Evolutionary conservation across 2,113 vertebrate species (phyloP).

Genomic region (Gallinago undulata): DNA sequence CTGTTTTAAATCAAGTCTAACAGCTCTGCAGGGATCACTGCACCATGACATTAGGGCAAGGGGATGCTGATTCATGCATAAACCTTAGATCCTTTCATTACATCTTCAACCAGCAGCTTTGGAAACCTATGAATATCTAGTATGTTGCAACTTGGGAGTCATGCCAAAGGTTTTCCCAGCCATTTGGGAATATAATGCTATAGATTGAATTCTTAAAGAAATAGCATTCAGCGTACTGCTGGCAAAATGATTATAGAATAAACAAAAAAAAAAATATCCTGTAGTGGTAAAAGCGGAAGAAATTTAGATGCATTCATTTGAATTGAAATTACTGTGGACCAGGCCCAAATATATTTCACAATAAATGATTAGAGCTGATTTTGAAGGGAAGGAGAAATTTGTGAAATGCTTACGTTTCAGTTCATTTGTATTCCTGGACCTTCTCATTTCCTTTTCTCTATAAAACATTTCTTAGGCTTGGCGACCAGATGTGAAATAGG

Average conservation of each 20-base stretch:
- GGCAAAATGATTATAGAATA: neutral
- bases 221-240: neutral
- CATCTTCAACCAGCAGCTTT: constrained; percentile 20
- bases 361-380: neutral
- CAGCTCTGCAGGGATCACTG: constrained; percentile 63
- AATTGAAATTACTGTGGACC: neutral
- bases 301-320: neutral
- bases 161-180: neutral
- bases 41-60: constrained; percentile 63
- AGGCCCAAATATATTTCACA: neutral
- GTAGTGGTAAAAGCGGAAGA: neutral
- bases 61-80: constrained; percentile 73
- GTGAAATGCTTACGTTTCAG: neutral
- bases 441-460: neutral
- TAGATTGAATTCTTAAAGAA: neutral
- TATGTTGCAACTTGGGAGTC: neutral
- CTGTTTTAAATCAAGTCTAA: constrained; percentile 55
- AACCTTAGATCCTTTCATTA: constrained; percentile 26
- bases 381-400: neutral
- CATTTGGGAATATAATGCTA: neutral
- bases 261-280: neutral
- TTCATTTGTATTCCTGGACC: neutral
- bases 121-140: constrained; percentile 8
- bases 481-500: neutral
- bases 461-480: neutral